These are phyloP conservation scores for Irena cyanogastra DNA, from an alignment of 2,113 vertebrate genomes.

Conservation along the genomic window DNA sequence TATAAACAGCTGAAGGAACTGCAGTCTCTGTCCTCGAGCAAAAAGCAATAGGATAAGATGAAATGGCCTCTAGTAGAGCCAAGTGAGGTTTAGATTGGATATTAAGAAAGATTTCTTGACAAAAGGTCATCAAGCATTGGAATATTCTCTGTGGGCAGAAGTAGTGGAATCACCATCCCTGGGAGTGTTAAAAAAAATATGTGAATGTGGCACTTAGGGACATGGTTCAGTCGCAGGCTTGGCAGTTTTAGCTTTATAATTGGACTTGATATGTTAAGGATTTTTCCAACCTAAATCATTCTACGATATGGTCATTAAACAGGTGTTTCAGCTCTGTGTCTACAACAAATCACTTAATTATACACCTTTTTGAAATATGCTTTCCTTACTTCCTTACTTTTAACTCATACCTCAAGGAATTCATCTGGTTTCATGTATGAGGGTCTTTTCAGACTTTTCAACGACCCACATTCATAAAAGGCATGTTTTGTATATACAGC, in stretches of 20 bases:
- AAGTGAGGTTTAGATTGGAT: neutral
- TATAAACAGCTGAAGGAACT: neutral
- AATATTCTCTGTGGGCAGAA: too few relatives aligned
- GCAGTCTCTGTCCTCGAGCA: neutral
- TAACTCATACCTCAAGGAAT: neutral
- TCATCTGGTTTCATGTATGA: neutral
- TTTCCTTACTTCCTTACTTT: neutral
- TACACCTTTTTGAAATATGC: neutral
- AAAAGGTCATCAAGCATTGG: neutral
- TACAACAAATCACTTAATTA: neutral
- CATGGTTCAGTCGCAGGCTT: neutral
- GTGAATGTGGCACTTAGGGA: neutral
- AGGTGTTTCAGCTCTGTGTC: neutral
- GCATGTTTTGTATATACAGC: neutral
- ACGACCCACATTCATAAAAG: neutral
- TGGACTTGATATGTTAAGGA: neutral
- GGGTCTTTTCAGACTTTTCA: neutral
- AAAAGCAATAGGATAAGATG: neutral
- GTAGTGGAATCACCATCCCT: neutral
- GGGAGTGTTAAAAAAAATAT: neutral
- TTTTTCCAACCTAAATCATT: neutral
- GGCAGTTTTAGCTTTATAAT: neutral
- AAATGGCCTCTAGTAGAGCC: neutral
- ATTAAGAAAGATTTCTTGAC: neutral
- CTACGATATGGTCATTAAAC: neutral